These are phyloP conservation scores for Diaperis boleti DNA, from an alignment of 2,888 invertebrate species.

Conservation along the genomic window DNA sequence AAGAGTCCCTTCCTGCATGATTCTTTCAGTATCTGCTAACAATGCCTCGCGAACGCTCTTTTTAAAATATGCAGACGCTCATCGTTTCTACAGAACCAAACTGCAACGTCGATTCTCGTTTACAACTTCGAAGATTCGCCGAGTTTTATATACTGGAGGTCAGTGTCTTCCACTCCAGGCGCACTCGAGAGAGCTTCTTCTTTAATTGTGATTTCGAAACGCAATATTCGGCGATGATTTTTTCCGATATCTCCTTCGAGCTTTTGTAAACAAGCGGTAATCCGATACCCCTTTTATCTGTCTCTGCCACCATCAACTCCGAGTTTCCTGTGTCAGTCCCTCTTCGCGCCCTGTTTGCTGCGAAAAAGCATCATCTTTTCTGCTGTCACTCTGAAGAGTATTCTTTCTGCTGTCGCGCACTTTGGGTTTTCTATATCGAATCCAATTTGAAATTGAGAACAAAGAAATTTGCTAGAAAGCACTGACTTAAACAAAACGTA, in stretches of 20 bases:
- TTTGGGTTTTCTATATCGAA: constrained; percentile 7
- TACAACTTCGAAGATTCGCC: constrained; percentile 7
- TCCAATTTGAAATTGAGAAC: constrained; percentile 8
- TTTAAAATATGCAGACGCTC: constrained; percentile 28
- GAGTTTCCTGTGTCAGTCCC: constrained; percentile 35
- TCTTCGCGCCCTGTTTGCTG: constrained; percentile 30
- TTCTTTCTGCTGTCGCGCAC: constrained; percentile 12
- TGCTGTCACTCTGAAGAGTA: constrained; percentile 23
- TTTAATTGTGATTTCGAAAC: constrained; percentile 9
- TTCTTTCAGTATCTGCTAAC: constrained; percentile 18
- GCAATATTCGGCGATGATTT: constrained; percentile 21
- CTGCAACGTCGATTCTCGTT: background rate
- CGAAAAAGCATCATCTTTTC: constrained; percentile 39
- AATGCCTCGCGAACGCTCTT: constrained; percentile 15
- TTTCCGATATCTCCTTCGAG: constrained; percentile 19
- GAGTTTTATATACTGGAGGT: constrained; percentile 6
- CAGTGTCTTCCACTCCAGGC: background rate
- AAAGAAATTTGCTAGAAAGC: background rate
- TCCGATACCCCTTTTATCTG: constrained; percentile 41
- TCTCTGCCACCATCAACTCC: constrained; percentile 32
- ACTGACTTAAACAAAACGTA: background rate
- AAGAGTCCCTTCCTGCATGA: constrained; percentile 21
- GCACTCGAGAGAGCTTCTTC: background rate
- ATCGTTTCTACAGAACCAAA: constrained; percentile 5
- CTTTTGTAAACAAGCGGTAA: constrained; percentile 36